These are phyloP conservation scores for Meloidogyne hapla DNA, from an alignment of 1,140 invertebrate genomes.

Conservation along the genomic window DNA sequence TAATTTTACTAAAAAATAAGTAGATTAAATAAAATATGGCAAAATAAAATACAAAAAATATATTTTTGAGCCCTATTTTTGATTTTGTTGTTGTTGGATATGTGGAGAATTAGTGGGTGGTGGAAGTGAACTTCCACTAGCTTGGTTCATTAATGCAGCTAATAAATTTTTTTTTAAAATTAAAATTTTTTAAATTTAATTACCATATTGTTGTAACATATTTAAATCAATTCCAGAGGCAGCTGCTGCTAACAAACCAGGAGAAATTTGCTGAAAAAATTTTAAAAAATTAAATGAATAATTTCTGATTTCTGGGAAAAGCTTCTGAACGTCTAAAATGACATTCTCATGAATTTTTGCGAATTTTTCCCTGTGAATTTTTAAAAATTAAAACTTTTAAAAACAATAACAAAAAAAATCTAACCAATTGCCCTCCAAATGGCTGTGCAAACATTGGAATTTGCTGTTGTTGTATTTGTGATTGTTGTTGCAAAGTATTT, in stretches of 20 bases:
- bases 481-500: not conserved
- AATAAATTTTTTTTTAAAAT: not conserved
- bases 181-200: not conserved
- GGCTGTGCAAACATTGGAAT: slow-evolving; percentile 6
- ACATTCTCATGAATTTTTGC: too few species aligned
- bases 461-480: slow-evolving; percentile 11
- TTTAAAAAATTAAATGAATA: too few species aligned
- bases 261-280: not conserved
- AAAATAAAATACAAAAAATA: not conserved
- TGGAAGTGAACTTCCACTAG: not conserved
- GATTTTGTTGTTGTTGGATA: slow-evolving; percentile 14
- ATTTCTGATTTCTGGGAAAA: too few species aligned
- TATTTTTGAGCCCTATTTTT: slow-evolving; percentile 9
- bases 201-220: slow-evolving; percentile 17
- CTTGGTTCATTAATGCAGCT: slow-evolving; percentile 5
- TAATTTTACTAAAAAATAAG: not conserved
- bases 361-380: too few species aligned
- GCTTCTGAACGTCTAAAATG: too few species aligned
- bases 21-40: not conserved
- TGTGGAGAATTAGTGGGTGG: not conserved
- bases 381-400: not conserved
- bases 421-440: not conserved
- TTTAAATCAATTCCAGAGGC: slow-evolving; percentile 21
- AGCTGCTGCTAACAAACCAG: not conserved
- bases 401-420: not conserved